Percentiles rank a stretch among this genome's conserved stretches.
Evolutionary conservation across 2,113 vertebrate species (phyloP).

Genomic region (Pimephales promelas): DNA sequence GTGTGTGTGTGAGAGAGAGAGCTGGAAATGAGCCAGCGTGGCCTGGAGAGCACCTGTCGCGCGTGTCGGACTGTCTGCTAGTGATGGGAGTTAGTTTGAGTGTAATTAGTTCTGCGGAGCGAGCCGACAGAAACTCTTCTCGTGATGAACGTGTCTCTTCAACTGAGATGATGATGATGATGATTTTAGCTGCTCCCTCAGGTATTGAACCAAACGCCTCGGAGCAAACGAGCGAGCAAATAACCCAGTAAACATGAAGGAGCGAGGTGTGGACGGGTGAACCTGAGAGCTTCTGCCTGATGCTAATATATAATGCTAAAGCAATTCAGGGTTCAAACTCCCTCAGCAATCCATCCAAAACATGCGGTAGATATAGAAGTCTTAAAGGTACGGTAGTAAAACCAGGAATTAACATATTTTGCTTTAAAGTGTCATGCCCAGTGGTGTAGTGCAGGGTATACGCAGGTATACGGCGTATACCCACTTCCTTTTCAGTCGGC

Average conservation of each 20-base stretch:
- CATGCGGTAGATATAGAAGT: background rate
- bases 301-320: background rate
- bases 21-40: background rate
- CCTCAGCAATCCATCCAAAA: background rate
- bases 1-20: background rate
- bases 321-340: background rate
- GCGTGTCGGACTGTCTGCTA: background rate
- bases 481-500: too few relatives aligned
- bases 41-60: background rate
- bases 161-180: constrained; percentile 10
- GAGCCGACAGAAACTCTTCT: background rate
- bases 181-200: constrained; percentile 2
- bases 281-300: background rate
- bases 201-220: background rate
- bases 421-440: too few relatives aligned
- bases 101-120: constrained; percentile 17
- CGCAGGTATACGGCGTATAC: too few relatives aligned
- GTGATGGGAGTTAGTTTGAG: constrained; percentile 5
- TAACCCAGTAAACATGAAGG: background rate
- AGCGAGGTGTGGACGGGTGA: background rate
- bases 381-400: background rate
- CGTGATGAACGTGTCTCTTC: constrained; percentile 13
- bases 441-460: too few relatives aligned
- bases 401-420: background rate
- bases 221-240: background rate